phyloP scores from a whole-genome alignment of 2,888 invertebrate genomes.

The Drosophila anceps region DNA sequence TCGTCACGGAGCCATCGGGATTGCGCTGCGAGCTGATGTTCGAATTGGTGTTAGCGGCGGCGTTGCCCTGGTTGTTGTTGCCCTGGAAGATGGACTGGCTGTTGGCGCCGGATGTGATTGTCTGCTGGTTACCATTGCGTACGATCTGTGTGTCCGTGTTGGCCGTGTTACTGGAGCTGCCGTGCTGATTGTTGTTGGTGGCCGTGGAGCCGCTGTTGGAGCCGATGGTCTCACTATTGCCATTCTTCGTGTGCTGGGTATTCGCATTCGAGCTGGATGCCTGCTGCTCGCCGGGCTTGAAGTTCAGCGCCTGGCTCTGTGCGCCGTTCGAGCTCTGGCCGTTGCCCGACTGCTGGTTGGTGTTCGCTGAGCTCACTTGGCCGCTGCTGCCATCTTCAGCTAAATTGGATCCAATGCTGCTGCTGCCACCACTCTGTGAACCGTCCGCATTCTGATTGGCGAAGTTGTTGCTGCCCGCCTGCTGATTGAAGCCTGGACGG shows the following conservation, averaged over 20 bases:
- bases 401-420: constrained; percentile 84
- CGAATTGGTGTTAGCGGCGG: constrained; percentile 74
- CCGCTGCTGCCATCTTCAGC: constrained; percentile 82
- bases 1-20: constrained; percentile 74
- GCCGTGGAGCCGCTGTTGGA: constrained; percentile 79
- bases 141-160: constrained; percentile 78
- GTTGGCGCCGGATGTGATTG: constrained; percentile 77
- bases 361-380: constrained; percentile 83
- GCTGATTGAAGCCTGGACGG: constrained; percentile 74
- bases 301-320: constrained; percentile 84
- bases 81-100: constrained; percentile 83
- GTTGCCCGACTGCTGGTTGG: constrained; percentile 76
- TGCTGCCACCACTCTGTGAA: constrained; percentile 71
- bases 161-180: constrained; percentile 77
- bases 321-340: constrained; percentile 68
- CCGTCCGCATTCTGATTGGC: constrained; percentile 56
- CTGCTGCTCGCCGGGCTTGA: constrained; percentile 73
- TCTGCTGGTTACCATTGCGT: constrained; percentile 65
- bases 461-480: constrained; percentile 82
- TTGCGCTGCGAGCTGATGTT: constrained; percentile 71
- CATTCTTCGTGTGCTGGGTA: constrained; percentile 65
- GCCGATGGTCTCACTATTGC: constrained; percentile 61
- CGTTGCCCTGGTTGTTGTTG: constrained; percentile 67
- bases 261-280: constrained; percentile 83
- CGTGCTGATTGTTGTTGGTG: constrained; percentile 74